Percentiles rank a stretch among this genome's conserved stretches.
These are phyloP conservation scores for Chaetodon trifascialis DNA, from an alignment of 2,113 vertebrate species.

Conservation along the genomic window DNA sequence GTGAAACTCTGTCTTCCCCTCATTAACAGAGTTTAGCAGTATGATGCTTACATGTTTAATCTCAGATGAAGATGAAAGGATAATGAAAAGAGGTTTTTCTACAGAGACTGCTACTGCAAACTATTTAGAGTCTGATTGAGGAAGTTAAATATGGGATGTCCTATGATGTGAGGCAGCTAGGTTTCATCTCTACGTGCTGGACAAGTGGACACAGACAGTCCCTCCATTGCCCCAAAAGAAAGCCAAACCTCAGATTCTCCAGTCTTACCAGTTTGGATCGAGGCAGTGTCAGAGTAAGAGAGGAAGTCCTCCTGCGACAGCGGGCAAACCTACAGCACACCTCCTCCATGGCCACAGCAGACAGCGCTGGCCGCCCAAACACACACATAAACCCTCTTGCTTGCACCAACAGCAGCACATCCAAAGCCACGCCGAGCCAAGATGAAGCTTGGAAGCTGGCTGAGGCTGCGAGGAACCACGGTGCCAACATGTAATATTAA, in stretches of 20 bases:
- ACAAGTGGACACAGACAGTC: not conserved
- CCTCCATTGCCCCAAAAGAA: not conserved
- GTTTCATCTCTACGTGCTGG: not conserved
- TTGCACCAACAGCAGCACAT: not conserved
- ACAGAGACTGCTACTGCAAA: not conserved
- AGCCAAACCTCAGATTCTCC: constrained; percentile 8
- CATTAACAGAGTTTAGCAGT: not conserved
- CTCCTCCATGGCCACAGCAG: constrained; percentile 60
- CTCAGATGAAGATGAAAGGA: not conserved
- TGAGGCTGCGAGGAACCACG: constrained; percentile 26
- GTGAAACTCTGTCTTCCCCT: not conserved
- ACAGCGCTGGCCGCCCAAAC: not conserved
- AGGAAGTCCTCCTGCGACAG: constrained; percentile 70
- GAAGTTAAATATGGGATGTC: not conserved
- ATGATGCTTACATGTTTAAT: not conserved
- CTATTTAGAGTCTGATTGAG: not conserved
- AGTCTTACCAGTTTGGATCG: constrained; percentile 67
- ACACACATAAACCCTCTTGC: not conserved
- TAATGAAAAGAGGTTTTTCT: not conserved
- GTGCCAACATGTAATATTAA: constrained; percentile 79
- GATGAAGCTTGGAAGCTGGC: not conserved
- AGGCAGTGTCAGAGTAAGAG: constrained; percentile 48
- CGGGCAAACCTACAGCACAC: constrained; percentile 51
- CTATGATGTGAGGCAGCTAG: not conserved
- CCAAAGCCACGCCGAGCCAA: constrained; percentile 11